These are phyloP conservation scores for Sericinus montela DNA, from an alignment of 2,888 invertebrate genomes.

Conservation along the genomic window DNA sequence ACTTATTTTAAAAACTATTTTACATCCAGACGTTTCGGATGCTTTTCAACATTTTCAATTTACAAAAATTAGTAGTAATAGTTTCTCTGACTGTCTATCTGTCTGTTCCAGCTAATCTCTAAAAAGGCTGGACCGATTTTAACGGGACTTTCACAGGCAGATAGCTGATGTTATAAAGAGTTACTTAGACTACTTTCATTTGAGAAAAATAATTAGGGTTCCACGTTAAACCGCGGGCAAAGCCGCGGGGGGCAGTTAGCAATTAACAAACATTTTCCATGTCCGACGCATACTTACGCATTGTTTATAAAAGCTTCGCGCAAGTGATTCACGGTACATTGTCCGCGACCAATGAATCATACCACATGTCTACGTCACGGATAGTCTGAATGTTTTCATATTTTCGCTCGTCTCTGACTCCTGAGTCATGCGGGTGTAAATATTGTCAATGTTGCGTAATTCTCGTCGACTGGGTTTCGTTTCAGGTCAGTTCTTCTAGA, in stretches of 20 bases:
- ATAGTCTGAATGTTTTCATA: constrained; percentile 26
- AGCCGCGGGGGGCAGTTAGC: not conserved
- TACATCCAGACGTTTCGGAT: too few relatives aligned
- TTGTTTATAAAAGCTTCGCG: constrained; percentile 20
- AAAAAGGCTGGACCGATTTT: too few relatives aligned
- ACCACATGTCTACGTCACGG: constrained; percentile 21
- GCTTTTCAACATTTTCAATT: too few relatives aligned
- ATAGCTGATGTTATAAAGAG: too few relatives aligned
- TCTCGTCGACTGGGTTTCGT: not conserved
- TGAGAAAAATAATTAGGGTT: too few relatives aligned
- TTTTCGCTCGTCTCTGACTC: constrained; percentile 22
- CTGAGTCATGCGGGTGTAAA: constrained; percentile 23
- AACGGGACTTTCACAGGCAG: too few relatives aligned
- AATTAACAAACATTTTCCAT: not conserved
- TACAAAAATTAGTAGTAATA: too few relatives aligned
- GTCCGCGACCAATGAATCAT: constrained; percentile 18
- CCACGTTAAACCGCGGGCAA: not conserved
- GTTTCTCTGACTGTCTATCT: too few relatives aligned
- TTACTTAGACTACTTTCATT: too few relatives aligned
- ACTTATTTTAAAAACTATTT: too few relatives aligned
- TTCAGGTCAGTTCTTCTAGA: not conserved
- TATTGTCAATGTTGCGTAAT: constrained; percentile 14
- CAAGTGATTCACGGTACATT: constrained; percentile 31
- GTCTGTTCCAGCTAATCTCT: too few relatives aligned
- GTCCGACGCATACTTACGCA: not conserved